A percentile compares a stretch with the other conserved stretches of the same genome.
phyloP scores from a whole-genome alignment of 2,113 vertebrate species.

The Laterallus jamaicensis region DNA sequence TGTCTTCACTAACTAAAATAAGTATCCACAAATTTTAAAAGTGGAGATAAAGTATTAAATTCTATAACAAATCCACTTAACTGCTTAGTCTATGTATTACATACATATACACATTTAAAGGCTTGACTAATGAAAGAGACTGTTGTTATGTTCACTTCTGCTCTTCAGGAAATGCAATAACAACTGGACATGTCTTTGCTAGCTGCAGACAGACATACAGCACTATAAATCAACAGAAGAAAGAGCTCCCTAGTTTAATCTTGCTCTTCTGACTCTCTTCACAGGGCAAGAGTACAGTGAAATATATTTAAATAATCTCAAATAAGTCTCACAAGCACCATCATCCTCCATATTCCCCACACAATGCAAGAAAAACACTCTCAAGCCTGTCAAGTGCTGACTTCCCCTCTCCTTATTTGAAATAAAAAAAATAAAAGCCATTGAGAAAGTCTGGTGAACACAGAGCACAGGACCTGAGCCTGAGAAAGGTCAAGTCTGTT shows the following conservation, averaged over 20 bases:
- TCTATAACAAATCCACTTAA: background rate
- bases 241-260: background rate
- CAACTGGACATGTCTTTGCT: background rate
- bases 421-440: background rate
- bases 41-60: background rate
- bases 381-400: background rate
- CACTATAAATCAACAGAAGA: background rate
- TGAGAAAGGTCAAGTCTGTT: constrained; percentile 77
- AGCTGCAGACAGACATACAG: background rate
- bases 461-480: constrained; percentile 44
- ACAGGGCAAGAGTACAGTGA: background rate
- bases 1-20: background rate
- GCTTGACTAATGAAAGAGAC: background rate
- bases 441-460: constrained; percentile 60
- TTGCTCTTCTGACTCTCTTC: background rate
- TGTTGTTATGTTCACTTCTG: background rate
- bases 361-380: background rate
- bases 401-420: background rate
- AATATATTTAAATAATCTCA: background rate
- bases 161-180: background rate
- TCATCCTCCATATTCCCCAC: background rate
- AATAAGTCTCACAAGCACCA: background rate
- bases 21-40: background rate
- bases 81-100: background rate
- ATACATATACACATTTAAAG: background rate